Conservation (phyloP, 1,140 invertebrate species). For the Platorchestia sp. region DNA sequence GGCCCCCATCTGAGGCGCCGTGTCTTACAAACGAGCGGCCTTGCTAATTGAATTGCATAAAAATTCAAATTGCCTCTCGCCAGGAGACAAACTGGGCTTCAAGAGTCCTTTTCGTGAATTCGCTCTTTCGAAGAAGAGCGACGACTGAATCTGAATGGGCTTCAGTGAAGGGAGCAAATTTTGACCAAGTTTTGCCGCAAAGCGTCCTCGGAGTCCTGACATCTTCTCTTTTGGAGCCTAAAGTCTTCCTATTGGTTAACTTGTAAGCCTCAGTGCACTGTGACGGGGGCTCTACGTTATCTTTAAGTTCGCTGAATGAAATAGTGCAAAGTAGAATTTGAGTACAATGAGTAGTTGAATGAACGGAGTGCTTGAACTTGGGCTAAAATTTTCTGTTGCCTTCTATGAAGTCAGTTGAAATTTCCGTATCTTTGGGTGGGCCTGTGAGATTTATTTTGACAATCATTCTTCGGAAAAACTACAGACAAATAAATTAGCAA, state of each 20-base stretch:
- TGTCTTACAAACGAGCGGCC: conserved; percentile 50
- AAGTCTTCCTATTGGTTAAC: background rate
- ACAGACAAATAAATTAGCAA: no score
- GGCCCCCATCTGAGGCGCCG: conserved; percentile 30
- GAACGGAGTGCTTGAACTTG: background rate
- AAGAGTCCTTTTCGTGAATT: conserved; percentile 8
- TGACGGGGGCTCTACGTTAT: background rate
- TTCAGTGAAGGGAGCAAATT: background rate
- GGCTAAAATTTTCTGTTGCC: no score
- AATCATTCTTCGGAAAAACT: no score
- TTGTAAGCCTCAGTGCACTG: background rate
- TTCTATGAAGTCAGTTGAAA: no score
- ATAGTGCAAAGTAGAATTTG: background rate
- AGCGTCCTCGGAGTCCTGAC: background rate
- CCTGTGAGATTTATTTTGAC: no score
- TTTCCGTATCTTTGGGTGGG: no score
- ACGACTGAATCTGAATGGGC: background rate
- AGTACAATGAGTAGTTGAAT: background rate
- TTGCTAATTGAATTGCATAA: conserved; percentile 52
- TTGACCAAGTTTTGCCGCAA: background rate
- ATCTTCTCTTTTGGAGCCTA: background rate
- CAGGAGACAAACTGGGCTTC: background rate
- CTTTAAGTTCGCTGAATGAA: background rate
- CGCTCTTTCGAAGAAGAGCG: background rate
- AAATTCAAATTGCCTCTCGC: conserved; percentile 43